A percentile compares a stretch with the other conserved stretches of the same genome.
Conservation (phyloP, 2,888 invertebrate species). For the Platycnemis pennipes region DNA sequence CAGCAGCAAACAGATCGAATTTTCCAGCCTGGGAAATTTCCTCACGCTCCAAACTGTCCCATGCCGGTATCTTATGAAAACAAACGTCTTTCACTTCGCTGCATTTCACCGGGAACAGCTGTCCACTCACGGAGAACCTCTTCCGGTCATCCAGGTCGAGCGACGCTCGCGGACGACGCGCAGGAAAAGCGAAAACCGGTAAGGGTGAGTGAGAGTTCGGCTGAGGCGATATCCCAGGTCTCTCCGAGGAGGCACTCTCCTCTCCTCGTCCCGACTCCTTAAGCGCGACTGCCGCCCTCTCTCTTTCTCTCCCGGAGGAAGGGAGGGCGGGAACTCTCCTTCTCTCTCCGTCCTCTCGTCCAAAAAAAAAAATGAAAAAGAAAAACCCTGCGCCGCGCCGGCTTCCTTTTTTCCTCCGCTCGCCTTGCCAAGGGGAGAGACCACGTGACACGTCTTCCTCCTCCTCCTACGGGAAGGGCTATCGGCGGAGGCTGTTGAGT, state of each 20-base stretch:
- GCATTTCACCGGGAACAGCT: too few species aligned
- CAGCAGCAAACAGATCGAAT: too few species aligned
- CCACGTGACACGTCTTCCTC: conserved; percentile 5
- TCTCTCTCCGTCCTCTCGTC: background rate
- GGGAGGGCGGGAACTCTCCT: background rate
- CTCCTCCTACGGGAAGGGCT: conserved; percentile 39
- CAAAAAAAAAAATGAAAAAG: background rate
- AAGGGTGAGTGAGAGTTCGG: background rate
- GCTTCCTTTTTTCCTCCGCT: background rate
- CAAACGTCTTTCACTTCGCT: too few species aligned
- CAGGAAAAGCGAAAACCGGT: background rate
- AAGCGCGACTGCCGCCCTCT: background rate
- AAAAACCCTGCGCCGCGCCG: background rate
- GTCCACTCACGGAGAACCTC: too few species aligned
- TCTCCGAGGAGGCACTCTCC: background rate
- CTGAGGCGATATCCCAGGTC: background rate
- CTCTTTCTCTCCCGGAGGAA: background rate
- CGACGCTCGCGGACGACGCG: background rate
- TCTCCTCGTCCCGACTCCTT: background rate
- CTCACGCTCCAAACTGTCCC: background rate
- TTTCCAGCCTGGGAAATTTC: too few species aligned
- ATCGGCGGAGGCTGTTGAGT: conserved; percentile 34
- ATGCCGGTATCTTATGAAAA: background rate
- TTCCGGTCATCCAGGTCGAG: background rate
- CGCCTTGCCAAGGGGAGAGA: background rate